These are phyloP conservation scores for Drosophila fulvimacula DNA, from an alignment of 2,888 invertebrate genomes.

Conservation along the genomic window DNA sequence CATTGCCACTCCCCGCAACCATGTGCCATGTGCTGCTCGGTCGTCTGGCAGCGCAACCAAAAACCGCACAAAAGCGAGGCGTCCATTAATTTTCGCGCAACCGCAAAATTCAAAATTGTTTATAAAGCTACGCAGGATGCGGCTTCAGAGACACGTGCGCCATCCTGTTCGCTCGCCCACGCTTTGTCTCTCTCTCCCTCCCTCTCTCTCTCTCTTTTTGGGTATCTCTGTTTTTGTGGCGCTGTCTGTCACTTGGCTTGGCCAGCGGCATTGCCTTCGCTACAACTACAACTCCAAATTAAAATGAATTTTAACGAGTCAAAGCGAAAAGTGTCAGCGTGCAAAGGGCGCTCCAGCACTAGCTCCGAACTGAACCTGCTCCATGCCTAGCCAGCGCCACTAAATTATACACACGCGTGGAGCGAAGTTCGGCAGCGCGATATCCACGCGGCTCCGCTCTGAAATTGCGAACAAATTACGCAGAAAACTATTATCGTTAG, in stretches of 20 bases:
- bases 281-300: conserved; percentile 58
- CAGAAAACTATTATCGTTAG: conserved; percentile 85
- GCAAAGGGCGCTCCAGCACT: conserved; percentile 32
- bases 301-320: conserved; percentile 80
- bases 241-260: conserved; percentile 21
- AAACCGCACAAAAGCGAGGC: conserved; percentile 80
- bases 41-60: conserved; percentile 61
- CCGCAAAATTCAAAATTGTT: conserved; percentile 83
- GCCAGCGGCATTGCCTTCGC: conserved; percentile 32
- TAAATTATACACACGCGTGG: conserved; percentile 70
- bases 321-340: conserved; percentile 72
- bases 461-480: conserved; percentile 83
- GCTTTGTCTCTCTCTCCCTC: conserved; percentile 1
- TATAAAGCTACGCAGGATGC: conserved; percentile 79
- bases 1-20: conserved; percentile 30
- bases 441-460: conserved; percentile 56
- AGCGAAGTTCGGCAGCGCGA: conserved; percentile 58
- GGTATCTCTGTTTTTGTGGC: conserved; percentile 1
- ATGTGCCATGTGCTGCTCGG: conserved; percentile 39
- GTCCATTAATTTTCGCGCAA: conserved; percentile 82
- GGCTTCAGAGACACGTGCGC: conserved; percentile 73
- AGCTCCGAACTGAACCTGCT: neutral
- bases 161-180: conserved; percentile 34
- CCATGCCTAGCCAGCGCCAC: conserved; percentile 38
- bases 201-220: neutral